phyloP scores from a whole-genome alignment of 1,140 invertebrate genomes.

The Maniola jurtina region DNA sequence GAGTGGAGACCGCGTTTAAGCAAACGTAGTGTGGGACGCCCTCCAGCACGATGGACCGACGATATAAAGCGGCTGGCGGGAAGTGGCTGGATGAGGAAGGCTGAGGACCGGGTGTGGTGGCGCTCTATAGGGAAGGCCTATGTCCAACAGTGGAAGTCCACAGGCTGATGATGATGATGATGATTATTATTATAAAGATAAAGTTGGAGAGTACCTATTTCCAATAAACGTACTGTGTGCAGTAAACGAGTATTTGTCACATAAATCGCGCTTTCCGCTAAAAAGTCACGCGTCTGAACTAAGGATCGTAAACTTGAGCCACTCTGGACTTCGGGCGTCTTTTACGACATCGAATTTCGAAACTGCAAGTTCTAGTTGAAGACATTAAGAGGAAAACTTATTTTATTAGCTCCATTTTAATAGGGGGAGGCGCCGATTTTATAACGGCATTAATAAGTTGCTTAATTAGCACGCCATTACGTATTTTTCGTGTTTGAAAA shows the following conservation, averaged over 20 bases:
- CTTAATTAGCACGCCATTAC: slow-evolving; percentile 46
- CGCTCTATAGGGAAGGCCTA: too few species aligned
- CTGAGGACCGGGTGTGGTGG: too few species aligned
- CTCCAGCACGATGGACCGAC: too few species aligned
- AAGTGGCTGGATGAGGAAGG: too few species aligned
- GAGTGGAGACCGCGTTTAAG: too few species aligned
- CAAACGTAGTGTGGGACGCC: too few species aligned
- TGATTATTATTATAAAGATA: too few species aligned
- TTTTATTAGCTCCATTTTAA: slow-evolving; percentile 54
- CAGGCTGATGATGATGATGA: too few species aligned
- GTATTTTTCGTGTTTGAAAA: not conserved
- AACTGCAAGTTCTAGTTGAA: slow-evolving; percentile 53
- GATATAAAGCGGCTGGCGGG: too few species aligned
- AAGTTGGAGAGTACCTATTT: slow-evolving; percentile 10
- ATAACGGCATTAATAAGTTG: slow-evolving; percentile 68
- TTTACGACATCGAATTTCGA: slow-evolving; percentile 58
- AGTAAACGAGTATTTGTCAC: slow-evolving; percentile 45
- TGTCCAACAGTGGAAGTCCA: too few species aligned
- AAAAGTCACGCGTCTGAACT: slow-evolving; percentile 59
- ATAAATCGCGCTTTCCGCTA: slow-evolving; percentile 53
- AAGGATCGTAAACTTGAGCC: slow-evolving; percentile 45
- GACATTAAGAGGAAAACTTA: slow-evolving; percentile 61
- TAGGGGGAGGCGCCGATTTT: slow-evolving; percentile 54
- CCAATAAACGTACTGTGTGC: slow-evolving; percentile 16
- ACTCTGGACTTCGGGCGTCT: slow-evolving; percentile 21